Evolutionary conservation across 92 coral and sea anemone genomes (phyloP), one percentile per base, ranked within the genome.

Genomic region (Anthopleura xanthogrammica): DNA sequence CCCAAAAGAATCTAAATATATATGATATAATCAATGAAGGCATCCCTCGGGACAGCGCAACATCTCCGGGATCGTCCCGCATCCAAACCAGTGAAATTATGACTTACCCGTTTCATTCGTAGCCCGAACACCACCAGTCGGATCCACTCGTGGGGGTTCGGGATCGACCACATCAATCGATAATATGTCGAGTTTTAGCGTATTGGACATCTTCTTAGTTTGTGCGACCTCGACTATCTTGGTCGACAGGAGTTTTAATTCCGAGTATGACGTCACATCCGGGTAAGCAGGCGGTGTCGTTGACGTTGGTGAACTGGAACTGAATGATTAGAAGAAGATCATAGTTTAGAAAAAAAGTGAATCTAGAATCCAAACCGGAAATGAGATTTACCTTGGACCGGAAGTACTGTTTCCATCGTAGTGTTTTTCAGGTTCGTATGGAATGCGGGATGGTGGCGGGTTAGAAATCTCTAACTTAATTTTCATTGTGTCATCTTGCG

Each of bases 131-230:
- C 98, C 95, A 56, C 95, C 95, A 17, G 90, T 88, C 57, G 92
- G 92, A 40, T 90, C 95, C 39, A 75, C 76, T 81, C 94, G 88
- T 50, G 93, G 94, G 20, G 94, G 89, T 58, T 90, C 93, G 40
- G 98, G 98, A 80, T 94, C 95, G 36, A 89, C 85, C 50, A 94
- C 93, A 24, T 87, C 89, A 85, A 94, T 75, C 71, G 91, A 89
- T 77, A 83, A 39, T 50, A 94, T 93, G 82, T 91, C 93, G 80
- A 92, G 86, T 46, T 89, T 82, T 66, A 94, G 82, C 2, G 85
- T 85, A 20, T 85, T 78, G 12, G 93, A 60, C 89, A 94, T 89
- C 81, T 57, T 78, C 19, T 92, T 92, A 19, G 98, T 94, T 79
- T 94, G 98, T 7, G 93, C 98, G 72, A 83, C 90, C 76, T 88